Evolutionary conservation across 2,888 invertebrate species (phyloP), one percentile per base, ranked within the genome.

Genomic region (Nebria brevicollis): DNA sequence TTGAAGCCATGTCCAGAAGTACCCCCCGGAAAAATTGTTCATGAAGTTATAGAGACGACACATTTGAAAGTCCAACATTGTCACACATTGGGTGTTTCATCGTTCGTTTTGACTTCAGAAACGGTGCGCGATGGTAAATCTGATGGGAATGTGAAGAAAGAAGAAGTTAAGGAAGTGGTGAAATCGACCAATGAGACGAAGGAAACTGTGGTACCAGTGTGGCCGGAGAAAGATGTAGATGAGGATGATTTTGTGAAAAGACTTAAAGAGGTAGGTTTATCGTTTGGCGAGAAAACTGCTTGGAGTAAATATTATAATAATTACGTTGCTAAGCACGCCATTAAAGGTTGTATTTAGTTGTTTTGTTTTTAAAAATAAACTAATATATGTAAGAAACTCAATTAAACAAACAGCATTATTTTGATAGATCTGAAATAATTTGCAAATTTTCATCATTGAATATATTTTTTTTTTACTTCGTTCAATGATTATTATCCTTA

Each of bases 311-410:
- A 90, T 84, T 87, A 87, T 84, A 89, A 90, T 84, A 89, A 88
- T 83, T 89, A 90, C 83, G 90, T 91, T 84, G 91, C 92, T 85
- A 91, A 92, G 85, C 91, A 92, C 86, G 91, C 92, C 83, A 90
- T 92, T 85, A 91, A 91, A 88, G 90, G 91, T 83, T 91, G 91
- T 87, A 88, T 92, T 85, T 91, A 86, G 86, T 82, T 43, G 10
- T 72, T 73, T n/a, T 42, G 43, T 72, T 13, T 77, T 70, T 77
- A 34, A 5, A 34, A 34, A 34, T 34, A 34, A 34, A 34, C 34
- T 34, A 34, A 34, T 34, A 34, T 34, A 34, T 1, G 34, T 34
- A 34, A 4, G 34, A 5, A 34, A 1, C 2, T 34, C 34, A 2
- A 34, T 34, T 34, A 34, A 34, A 34, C 34, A 34, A 34, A 34